Conservation (phyloP, 1,140 invertebrate genomes). For the Aethina tumida region DNA sequence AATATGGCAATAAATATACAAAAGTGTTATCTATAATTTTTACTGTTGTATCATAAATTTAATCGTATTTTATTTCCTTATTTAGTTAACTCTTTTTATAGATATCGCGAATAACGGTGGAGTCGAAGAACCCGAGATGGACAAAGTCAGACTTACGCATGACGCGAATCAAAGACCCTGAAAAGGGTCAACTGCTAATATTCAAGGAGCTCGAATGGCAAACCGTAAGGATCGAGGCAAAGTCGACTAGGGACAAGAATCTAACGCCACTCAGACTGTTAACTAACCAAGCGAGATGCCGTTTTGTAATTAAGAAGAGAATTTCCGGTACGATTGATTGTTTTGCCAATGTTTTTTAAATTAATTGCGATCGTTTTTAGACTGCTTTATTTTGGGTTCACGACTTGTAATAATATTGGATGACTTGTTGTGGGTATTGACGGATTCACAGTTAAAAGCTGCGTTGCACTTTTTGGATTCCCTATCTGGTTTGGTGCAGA, state of each 20-base stretch:
- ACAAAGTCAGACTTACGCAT: constrained; percentile 69
- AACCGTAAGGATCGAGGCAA: constrained; percentile 88
- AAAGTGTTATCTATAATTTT: background rate
- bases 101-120: constrained; percentile 84
- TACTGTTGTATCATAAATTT: background rate
- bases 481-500: constrained; percentile 72
- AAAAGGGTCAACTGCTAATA: constrained; percentile 80
- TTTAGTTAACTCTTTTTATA: no score
- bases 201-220: constrained; percentile 99
- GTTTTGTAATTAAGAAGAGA: constrained; percentile 94
- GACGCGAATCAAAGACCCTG: constrained; percentile 83
- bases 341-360: background rate
- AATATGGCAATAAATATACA: background rate
- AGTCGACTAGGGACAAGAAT: constrained; percentile 66
- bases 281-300: constrained; percentile 89
- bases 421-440: constrained; percentile 96
- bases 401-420: constrained; percentile 87
- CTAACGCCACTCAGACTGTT: constrained; percentile 85
- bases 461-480: constrained; percentile 91
- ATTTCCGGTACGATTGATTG: constrained; percentile 54
- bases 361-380: constrained; percentile 41
- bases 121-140: constrained; percentile 89
- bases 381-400: constrained; percentile 88
- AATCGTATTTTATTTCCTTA: no score
- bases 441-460: constrained; percentile 92